A percentile compares a stretch with the other conserved stretches of the same genome.
These are phyloP conservation scores for Dipodomys ordii DNA, from an alignment of 2,113 vertebrate genomes.

Conservation along the genomic window DNA sequence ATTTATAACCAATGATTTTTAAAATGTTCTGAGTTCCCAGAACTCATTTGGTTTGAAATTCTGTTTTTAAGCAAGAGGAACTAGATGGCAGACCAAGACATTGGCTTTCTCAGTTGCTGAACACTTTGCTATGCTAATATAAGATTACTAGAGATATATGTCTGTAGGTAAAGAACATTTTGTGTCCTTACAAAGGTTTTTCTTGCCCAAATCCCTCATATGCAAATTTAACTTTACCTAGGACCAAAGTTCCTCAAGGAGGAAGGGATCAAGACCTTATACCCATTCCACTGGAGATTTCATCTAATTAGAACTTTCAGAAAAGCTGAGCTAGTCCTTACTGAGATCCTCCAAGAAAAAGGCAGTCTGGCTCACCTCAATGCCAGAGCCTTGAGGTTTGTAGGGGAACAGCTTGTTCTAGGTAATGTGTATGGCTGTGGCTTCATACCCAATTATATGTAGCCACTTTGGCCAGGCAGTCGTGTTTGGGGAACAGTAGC, in stretches of 20 bases:
- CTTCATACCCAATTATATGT: constrained; percentile 35
- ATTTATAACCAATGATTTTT: constrained; percentile 20
- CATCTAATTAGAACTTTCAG: neutral
- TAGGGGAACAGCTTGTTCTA: constrained; percentile 30
- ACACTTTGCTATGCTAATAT: neutral
- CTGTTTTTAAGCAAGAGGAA: neutral
- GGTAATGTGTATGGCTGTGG: constrained; percentile 43
- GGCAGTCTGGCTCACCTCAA: neutral
- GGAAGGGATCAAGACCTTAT: neutral
- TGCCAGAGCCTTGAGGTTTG: constrained; percentile 26
- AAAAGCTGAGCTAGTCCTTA: neutral
- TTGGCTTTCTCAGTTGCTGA: neutral
- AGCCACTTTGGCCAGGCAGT: constrained; percentile 25
- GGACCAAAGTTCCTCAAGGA: neutral
- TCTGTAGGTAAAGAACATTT: neutral
- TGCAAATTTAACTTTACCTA: neutral
- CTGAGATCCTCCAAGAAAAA: neutral
- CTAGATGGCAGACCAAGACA: neutral
- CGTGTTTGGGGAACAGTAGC: constrained; percentile 30
- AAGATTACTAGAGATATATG: neutral
- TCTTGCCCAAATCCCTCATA: neutral
- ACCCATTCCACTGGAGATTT: neutral
- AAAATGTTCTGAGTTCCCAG: neutral
- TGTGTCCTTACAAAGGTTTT: neutral
- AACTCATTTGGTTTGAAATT: constrained; percentile 15